phyloP scores from a whole-genome alignment of 2,888 invertebrate species.

The Alloscopus bannaensis region DNA sequence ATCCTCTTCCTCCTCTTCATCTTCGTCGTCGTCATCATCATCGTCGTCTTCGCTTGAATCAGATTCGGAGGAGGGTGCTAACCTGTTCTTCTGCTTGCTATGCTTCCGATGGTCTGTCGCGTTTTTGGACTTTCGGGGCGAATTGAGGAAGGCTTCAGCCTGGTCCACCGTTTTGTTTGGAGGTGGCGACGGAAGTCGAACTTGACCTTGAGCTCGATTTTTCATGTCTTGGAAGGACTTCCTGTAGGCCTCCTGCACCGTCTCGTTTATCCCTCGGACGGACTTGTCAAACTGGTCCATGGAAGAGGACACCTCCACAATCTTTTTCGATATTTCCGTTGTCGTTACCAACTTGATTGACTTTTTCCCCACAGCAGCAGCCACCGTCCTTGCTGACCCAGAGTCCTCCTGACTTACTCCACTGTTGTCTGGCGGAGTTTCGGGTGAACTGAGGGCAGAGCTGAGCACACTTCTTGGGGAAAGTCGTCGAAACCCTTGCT shows the following conservation, averaged over 20 bases:
- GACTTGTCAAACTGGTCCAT: slow-evolving; percentile 37
- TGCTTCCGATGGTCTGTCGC: background rate
- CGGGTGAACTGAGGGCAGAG: too few species aligned
- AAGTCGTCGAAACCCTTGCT: too few species aligned
- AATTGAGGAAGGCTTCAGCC: background rate
- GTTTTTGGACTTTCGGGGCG: background rate
- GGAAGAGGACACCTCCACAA: slow-evolving; percentile 19
- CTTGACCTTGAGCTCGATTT: background rate
- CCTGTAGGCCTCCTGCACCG: slow-evolving; percentile 17
- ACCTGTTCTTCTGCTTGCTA: slow-evolving; percentile 3
- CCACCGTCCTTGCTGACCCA: background rate
- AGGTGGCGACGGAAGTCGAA: background rate
- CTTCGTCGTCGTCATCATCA: background rate
- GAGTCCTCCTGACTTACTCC: background rate
- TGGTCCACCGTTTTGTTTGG: background rate
- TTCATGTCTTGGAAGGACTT: slow-evolving; percentile 27
- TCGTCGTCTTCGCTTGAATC: background rate
- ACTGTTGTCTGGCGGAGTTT: too few species aligned
- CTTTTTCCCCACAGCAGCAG: background rate
- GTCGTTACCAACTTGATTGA: slow-evolving; percentile 1
- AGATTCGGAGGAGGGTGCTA: too few species aligned
- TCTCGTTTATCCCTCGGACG: slow-evolving; percentile 23
- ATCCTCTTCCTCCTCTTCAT: slow-evolving; percentile 13
- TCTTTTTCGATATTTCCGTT: slow-evolving; percentile 24
- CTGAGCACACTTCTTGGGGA: too few species aligned